Base-by-base conservation (phyloP, 2,888 invertebrate genomes). In the Erebia epiphron region DNA sequence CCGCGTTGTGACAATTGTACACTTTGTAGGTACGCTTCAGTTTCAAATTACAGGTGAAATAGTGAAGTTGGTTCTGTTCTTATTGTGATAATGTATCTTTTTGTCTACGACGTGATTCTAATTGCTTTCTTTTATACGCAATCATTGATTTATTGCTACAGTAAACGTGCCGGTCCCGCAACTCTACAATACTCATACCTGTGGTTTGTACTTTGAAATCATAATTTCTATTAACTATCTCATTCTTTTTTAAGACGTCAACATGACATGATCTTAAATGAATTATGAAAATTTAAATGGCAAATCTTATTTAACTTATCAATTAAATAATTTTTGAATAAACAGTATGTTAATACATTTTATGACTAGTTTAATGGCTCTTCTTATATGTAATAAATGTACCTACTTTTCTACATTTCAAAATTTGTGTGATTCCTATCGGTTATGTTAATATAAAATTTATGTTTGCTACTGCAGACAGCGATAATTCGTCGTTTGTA, bases 1-100 rank as follows among this genome's bases (percentile, higher is more conserved):
- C 92, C 92, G 92, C 86, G 82, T 92, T 86, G 79, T 79, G 71
- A 79, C 86, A 86, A 89, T 91, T 86, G 84, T 81, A 71, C 74
- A 74, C 68, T 70, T 56, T 70, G 11, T 77, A 87, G 86, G 87
- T 87, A 83, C 76, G 79, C 77, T 81, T 83, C 91, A 93, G 92
- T 93, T 82, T 77, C 73, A 86, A 91, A 90, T 88, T 90, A 88
- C 92, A 93, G 92, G 92, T 92, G 93, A 88, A 79, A 82, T 90
- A 86, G 92, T 89, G 87, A 90, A 91, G 91, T 85, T 91, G 89
- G 81, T 83, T 77, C 68, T 68, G 81, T 83, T 77, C 68, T 68
- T 49, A 88, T 87, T 91, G 92, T 91, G 86, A 87, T 92, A 83
- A 92, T 90, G 83, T 82, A 77, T 77, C 75, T 82, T 79, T 83